Evolutionary conservation across 2,888 invertebrate genomes (phyloP), one percentile per base, ranked within the genome.

Genomic region (Stegana nigrithorax): DNA sequence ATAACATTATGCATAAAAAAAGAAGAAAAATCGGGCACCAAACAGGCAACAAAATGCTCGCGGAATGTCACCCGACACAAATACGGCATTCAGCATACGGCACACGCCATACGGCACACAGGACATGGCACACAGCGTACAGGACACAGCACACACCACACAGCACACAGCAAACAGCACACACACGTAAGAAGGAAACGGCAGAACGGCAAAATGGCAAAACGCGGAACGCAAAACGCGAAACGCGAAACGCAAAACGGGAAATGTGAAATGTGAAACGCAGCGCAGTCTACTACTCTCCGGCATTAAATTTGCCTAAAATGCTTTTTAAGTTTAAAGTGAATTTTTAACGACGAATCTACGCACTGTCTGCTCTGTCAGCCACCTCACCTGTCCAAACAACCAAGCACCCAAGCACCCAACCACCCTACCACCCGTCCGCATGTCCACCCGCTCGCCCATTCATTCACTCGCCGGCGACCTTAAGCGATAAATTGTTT

Each of bases 241-340:
- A n/a, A n/a, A n/a, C n/a, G n/a, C n/a, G n/a, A n/a, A n/a, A n/a
- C n/a, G n/a, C n/a, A n/a, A n/a, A n/a, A n/a, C n/a, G n/a, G n/a
- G n/a, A n/a, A n/a, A n/a, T n/a, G n/a, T n/a, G n/a, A n/a, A n/a
- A n/a, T n/a, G n/a, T n/a, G n/a, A n/a, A n/a, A n/a, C n/a, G n/a
- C n/a, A n/a, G n/a, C n/a, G n/a, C n/a, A n/a, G n/a, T n/a, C n/a
- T n/a, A n/a, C n/a, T n/a, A n/a, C n/a, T n/a, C 17, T 29, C 36
- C 21, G 36, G 32, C 53, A 36, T 55, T 32, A 55, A 32, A 55
- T 55, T 55, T 36, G 1, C 36, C 23, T 36, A 36, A 55, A 55
- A 55, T 55, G 36, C 21, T 17, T 21, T 55, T 55, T 55, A 55
- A 55, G 36, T 55, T 50, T 55, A 17, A 55, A 55, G 36, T 55